Conservation (phyloP, 23 tunicate genomes). For the Trididemnum clinides region DNA sequence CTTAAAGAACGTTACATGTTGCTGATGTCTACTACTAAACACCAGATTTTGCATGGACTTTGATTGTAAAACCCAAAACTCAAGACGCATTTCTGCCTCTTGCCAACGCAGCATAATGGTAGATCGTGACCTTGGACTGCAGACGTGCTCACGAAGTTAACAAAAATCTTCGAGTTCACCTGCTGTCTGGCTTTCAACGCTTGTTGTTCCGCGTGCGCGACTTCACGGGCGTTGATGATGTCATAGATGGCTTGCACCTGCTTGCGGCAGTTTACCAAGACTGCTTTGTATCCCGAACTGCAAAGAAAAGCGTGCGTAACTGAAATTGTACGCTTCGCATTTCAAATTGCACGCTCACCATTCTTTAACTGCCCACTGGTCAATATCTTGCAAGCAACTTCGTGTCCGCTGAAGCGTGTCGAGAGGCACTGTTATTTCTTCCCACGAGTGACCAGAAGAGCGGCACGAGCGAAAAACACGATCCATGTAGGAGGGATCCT, state of each 20-base stretch:
- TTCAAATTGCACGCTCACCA: constrained; percentile 10
- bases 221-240: constrained; percentile 75
- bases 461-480: constrained; percentile 38
- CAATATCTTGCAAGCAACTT: constrained; percentile 55
- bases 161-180: too few species aligned
- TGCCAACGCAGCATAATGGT: too few species aligned
- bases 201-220: constrained; percentile 84
- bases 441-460: neutral
- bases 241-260: constrained; percentile 63
- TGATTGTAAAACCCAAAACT: too few species aligned
- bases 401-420: constrained; percentile 80
- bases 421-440: constrained; percentile 46
- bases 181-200: constrained; percentile 46
- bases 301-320: too few species aligned
- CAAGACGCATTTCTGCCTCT: too few species aligned
- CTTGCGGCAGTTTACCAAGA: constrained; percentile 39
- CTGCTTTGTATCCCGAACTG: constrained; percentile 81
- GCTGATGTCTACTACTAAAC: too few species aligned
- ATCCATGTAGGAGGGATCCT: constrained; percentile 46
- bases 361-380: constrained; percentile 75
- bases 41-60: too few species aligned
- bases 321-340: too few species aligned
- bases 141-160: too few species aligned
- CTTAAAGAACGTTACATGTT: too few species aligned
- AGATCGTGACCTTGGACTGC: too few species aligned